A percentile compares a stretch with the other conserved stretches of the same genome.
Conservation (phyloP, 2,797 vertebrate species). For the Rhyacichthys aspro region DNA sequence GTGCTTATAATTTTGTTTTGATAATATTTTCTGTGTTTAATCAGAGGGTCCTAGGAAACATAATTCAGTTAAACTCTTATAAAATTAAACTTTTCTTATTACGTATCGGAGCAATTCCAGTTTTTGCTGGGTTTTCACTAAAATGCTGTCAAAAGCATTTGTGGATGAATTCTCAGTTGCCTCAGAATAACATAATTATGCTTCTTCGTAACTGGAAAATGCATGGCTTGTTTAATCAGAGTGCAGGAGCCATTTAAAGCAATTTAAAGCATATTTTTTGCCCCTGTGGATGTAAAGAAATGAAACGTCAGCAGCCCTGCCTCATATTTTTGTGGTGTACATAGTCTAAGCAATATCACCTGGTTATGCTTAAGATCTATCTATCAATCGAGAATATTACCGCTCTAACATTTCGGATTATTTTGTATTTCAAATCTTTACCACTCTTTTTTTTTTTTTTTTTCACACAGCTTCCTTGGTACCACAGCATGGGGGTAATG, state of each 20-base stretch:
- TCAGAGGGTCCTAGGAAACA: conserved; percentile 60
- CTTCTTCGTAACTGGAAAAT: conserved; percentile 53
- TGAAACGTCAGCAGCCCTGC: conserved; percentile 53
- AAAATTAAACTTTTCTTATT: conserved; percentile 40
- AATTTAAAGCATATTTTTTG: conserved; percentile 45
- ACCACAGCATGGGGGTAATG: too few relatives aligned
- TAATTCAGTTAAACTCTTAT: conserved; percentile 55
- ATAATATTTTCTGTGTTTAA: conserved; percentile 34
- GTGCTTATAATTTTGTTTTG: conserved; percentile 27
- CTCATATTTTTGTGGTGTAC: conserved; percentile 28
- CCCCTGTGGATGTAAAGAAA: conserved; percentile 42
- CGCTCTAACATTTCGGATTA: not conserved
- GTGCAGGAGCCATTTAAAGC: conserved; percentile 26
- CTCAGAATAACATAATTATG: conserved; percentile 63
- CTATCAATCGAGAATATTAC: conserved; percentile 7
- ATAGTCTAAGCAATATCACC: conserved; percentile 15
- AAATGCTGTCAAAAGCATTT: conserved; percentile 48
- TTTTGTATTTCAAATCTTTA: too few relatives aligned
- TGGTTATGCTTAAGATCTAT: conserved; percentile 24
- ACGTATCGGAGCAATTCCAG: conserved; percentile 27
- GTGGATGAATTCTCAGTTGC: conserved; percentile 57
- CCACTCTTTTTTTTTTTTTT: too few relatives aligned
- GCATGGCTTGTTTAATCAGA: conserved; percentile 39
- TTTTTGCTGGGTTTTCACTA: conserved; percentile 42
- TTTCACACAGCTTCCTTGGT: too few relatives aligned